Conservation (phyloP, 2,797 vertebrate species). For the Atherinosoma microstoma region DNA sequence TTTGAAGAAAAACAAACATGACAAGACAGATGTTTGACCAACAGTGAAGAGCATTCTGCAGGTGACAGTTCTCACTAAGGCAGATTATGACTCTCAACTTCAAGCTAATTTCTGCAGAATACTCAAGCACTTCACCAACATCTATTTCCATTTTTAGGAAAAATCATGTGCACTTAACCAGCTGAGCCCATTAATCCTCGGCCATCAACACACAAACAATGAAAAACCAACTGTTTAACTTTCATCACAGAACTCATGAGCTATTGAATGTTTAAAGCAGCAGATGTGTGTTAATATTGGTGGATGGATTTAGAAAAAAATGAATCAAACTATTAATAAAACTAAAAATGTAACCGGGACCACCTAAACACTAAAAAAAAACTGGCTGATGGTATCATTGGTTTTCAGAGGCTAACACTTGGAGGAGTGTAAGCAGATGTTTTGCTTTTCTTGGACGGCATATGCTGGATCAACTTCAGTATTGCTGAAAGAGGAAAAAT, state of each 20-base stretch:
- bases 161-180: background rate
- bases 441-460: conserved; percentile 54
- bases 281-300: background rate
- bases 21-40: no score
- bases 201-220: background rate
- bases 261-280: background rate
- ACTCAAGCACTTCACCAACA: background rate
- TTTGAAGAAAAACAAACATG: no score
- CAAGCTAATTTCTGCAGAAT: background rate
- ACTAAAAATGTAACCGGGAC: background rate
- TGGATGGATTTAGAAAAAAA: background rate
- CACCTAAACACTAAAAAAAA: background rate
- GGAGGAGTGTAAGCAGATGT: conserved; percentile 50
- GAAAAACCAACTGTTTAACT: background rate
- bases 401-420: conserved; percentile 8
- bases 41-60: background rate
- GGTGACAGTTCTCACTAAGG: no score
- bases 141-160: background rate
- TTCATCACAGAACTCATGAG: background rate
- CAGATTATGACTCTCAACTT: background rate
- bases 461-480: conserved; percentile 49
- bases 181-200: background rate
- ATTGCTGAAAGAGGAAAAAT: conserved; percentile 41
- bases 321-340: background rate
- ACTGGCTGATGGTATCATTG: background rate